These are phyloP conservation scores for Melanotus villosus DNA, from an alignment of 2,888 invertebrate genomes.

Conservation along the genomic window DNA sequence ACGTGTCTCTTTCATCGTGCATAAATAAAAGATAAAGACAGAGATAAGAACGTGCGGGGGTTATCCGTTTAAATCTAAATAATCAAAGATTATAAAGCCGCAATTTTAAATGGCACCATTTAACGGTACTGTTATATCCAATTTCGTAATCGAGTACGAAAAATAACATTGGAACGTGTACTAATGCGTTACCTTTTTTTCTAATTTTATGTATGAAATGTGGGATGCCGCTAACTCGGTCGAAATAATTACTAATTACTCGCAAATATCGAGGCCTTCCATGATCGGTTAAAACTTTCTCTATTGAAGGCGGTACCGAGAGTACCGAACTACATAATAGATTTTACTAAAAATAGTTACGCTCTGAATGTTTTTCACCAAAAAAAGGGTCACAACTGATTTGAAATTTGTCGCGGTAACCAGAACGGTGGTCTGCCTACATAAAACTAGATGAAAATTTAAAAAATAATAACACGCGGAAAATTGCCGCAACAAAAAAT, in stretches of 20 bases:
- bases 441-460: no score
- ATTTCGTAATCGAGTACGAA: neutral
- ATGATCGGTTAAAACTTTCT: neutral
- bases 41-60: no score
- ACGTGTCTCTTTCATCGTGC: neutral
- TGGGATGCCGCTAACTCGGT: neutral
- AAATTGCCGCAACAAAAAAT: no score
- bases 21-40: no score
- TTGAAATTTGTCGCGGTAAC: neutral
- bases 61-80: no score
- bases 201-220: neutral
- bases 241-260: neutral
- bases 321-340: neutral
- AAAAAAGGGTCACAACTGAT: neutral
- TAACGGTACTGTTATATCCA: neutral
- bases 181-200: neutral
- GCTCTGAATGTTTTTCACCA: neutral
- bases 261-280: neutral
- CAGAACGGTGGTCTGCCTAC: no score
- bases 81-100: no score
- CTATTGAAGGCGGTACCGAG: neutral
- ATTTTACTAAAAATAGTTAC: constrained; percentile 13
- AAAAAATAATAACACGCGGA: no score
- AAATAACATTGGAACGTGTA: neutral
- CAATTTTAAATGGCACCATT: no score